Evolutionary conservation across 2,797 vertebrate species (phyloP).

Genomic region (Antrozous pallidus): DNA sequence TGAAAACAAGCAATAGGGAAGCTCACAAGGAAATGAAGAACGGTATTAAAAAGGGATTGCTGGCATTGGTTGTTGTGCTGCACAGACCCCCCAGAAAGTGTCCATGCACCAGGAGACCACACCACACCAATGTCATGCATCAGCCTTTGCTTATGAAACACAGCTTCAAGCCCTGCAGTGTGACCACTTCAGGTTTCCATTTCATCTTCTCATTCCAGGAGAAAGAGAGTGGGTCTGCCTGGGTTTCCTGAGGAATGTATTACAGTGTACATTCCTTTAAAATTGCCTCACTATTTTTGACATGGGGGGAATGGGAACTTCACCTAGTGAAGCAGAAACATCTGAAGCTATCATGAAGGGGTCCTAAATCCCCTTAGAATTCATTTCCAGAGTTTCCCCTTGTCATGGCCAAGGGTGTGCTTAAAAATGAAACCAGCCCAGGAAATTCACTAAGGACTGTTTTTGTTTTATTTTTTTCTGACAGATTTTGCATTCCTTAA

Average conservation of each 20-base stretch:
- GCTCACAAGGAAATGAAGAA: not conserved
- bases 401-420: not conserved
- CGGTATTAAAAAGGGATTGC: too few species aligned
- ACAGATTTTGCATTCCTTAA: not conserved
- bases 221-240: not conserved
- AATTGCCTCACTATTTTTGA: constrained; percentile 22
- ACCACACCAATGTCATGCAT: not conserved
- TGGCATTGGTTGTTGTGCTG: not conserved
- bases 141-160: not conserved
- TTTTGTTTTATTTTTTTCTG: not conserved
- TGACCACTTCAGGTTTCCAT: not conserved
- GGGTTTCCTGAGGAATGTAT: constrained; percentile 32
- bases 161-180: not conserved
- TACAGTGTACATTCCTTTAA: constrained; percentile 35
- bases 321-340: not conserved
- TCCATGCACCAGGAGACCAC: not conserved
- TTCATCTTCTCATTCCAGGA: constrained; percentile 28
- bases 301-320: not conserved
- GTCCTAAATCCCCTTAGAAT: not conserved
- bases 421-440: constrained; percentile 32
- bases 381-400: not conserved
- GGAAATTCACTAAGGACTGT: constrained; percentile 9
- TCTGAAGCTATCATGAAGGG: not conserved
- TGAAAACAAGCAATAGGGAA: not conserved
- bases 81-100: not conserved